These are phyloP conservation scores for Crotophaga sulcirostris DNA, from an alignment of 2,113 vertebrate genomes.

Conservation along the genomic window DNA sequence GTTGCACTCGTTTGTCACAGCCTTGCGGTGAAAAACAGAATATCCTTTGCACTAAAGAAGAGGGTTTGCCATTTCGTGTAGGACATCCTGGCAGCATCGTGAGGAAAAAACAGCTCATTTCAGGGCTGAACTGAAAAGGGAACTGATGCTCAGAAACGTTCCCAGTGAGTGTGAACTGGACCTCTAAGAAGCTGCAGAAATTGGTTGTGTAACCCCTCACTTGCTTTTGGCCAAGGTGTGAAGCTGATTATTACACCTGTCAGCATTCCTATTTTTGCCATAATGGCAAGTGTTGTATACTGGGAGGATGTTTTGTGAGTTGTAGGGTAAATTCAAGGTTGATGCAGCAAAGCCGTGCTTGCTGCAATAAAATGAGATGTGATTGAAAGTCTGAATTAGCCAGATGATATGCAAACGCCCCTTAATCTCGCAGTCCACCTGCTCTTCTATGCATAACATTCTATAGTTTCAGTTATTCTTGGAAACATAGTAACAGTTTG, in stretches of 20 bases:
- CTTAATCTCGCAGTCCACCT: slow-evolving; percentile 59
- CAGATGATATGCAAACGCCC: neutral
- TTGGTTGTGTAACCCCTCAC: neutral
- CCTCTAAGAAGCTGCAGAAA: neutral
- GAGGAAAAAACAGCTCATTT: neutral
- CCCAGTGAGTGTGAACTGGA: neutral
- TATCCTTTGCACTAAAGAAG: neutral
- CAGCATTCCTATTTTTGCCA: neutral
- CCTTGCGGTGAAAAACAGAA: neutral
- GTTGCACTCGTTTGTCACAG: neutral
- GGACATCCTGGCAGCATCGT: neutral
- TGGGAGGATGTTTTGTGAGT: neutral
- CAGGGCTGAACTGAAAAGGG: neutral
- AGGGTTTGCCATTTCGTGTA: neutral
- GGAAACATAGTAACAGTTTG: slow-evolving; percentile 46
- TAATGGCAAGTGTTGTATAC: neutral
- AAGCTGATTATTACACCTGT: neutral
- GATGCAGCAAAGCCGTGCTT: neutral
- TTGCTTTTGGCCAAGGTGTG: neutral
- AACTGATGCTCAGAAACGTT: neutral
- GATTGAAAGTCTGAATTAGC: slow-evolving; percentile 15
- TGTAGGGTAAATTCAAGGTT: neutral
- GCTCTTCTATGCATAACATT: neutral
- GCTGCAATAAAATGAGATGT: neutral
- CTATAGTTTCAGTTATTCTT: slow-evolving; percentile 62